Percentiles rank a stretch among this genome's conserved stretches.
Conservation (phyloP, 2,888 invertebrate species). For the Orthosia incerta region DNA sequence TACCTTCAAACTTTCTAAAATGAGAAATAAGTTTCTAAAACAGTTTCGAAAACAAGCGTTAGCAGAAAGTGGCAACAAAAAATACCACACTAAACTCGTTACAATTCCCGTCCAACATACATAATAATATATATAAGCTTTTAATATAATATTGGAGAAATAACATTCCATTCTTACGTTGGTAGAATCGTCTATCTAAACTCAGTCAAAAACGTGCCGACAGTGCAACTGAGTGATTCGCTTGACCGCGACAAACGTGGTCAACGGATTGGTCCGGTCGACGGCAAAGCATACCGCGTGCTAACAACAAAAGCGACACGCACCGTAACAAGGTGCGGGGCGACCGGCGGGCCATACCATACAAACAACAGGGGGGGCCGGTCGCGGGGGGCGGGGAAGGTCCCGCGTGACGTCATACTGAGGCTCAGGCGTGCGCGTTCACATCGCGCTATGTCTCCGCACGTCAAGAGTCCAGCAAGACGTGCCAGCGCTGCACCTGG, state of each 20-base stretch:
- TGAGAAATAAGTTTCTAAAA: conserved; percentile 43
- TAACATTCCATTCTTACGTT: conserved; percentile 45
- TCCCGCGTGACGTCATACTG: conserved; percentile 29
- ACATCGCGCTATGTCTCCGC: conserved; percentile 81
- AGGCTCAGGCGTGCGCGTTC: conserved; percentile 74
- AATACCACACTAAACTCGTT: no score
- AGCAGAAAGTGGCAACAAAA: conserved; percentile 47
- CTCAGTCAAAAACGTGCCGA: conserved; percentile 49
- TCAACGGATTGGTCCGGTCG: conserved; percentile 33
- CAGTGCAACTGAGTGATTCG: conserved; percentile 46
- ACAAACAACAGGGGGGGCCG: conserved; percentile 29
- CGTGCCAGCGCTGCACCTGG: conserved; percentile 98
- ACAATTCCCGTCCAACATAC: conserved; percentile 54
- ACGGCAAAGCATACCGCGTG: conserved; percentile 57
- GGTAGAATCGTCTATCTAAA: conserved; percentile 24
- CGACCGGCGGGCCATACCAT: conserved; percentile 42
- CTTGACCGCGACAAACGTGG: conserved; percentile 28
- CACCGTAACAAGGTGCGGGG: conserved; percentile 48
- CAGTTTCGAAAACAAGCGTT: conserved; percentile 52
- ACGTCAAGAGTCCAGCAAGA: conserved; percentile 95
- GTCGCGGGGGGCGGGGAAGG: conserved; percentile 47
- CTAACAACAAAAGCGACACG: conserved; percentile 63
- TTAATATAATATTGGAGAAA: conserved; percentile 57
- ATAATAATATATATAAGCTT: conserved; percentile 56
- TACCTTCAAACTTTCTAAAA: conserved; percentile 69